Evolutionary conservation across 1,140 invertebrate genomes (phyloP).

Genomic region (Propsilocerus akamusi): DNA sequence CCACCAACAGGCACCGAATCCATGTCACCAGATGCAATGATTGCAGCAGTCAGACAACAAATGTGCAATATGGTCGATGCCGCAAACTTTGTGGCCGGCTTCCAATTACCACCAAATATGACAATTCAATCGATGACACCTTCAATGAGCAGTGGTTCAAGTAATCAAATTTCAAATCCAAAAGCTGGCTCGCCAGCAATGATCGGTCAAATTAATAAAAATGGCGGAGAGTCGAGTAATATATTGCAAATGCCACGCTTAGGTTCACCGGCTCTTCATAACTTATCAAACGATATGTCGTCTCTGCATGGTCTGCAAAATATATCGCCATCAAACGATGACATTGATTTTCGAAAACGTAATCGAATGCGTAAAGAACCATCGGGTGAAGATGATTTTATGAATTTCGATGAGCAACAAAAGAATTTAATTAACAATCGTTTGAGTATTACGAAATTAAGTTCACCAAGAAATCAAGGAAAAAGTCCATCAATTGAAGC

Average conservation of each 20-base stretch:
- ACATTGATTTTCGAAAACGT: background rate
- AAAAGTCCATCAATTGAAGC: background rate
- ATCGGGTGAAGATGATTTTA: background rate
- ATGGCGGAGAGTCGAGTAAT: background rate
- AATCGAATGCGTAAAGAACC: background rate
- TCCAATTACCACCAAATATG: background rate
- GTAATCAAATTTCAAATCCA: background rate
- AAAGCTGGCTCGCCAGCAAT: background rate
- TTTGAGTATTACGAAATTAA: background rate
- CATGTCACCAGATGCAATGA: slow-evolving; percentile 23
- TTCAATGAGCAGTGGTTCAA: background rate
- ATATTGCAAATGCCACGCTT: background rate
- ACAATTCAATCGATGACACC: background rate
- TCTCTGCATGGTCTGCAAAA: background rate
- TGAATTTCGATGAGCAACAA: background rate
- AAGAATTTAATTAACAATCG: background rate
- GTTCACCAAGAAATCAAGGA: background rate
- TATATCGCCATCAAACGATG: background rate
- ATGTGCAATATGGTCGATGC: slow-evolving; percentile 53
- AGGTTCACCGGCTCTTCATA: background rate
- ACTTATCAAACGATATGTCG: background rate
- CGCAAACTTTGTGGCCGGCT: slow-evolving; percentile 14
- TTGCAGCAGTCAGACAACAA: slow-evolving; percentile 37
- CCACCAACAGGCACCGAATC: slow-evolving; percentile 7
- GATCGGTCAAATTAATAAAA: background rate